Percentiles rank a stretch among this genome's conserved stretches.
phyloP scores from a whole-genome alignment of 2,888 invertebrate genomes.

The Chloroclystis v-ata region DNA sequence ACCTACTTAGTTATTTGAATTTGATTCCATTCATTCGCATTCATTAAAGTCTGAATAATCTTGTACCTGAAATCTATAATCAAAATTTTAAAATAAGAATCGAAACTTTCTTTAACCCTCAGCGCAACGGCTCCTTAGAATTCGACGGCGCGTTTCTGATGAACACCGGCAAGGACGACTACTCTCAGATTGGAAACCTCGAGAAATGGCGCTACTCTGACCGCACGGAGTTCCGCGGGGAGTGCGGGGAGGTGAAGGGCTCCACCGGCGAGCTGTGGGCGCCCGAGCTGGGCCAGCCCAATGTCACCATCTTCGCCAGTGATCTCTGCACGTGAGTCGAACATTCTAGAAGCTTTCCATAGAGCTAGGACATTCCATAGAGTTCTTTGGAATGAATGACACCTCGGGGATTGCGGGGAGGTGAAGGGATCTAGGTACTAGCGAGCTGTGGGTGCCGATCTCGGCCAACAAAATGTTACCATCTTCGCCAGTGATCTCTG shows the following conservation, averaged over 20 bases:
- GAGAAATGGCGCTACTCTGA: constrained; percentile 83
- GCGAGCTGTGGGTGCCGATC: constrained; percentile 85
- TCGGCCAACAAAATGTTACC: constrained; percentile 74
- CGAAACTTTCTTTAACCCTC: no score
- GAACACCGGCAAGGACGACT: constrained; percentile 83
- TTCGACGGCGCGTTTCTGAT: constrained; percentile 89
- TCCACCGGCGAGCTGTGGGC: constrained; percentile 90
- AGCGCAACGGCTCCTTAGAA: constrained; percentile 85
- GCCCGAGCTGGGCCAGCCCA: constrained; percentile 77
- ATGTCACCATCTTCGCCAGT: constrained; percentile 82
- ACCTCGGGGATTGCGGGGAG: constrained; percentile 81
- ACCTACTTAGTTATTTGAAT: no score
- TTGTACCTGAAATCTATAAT: no score
- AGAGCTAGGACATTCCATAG: no score
- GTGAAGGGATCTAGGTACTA: constrained; percentile 88
- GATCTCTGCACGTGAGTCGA: constrained; percentile 87
- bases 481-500: constrained; percentile 89
- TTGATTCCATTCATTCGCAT: no score
- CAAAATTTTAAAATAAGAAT: neutral
- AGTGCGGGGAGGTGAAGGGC: constrained; percentile 84
- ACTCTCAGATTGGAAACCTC: constrained; percentile 82
- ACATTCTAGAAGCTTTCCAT: neutral
- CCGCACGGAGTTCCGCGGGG: constrained; percentile 75
- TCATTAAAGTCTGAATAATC: no score
- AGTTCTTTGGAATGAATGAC: constrained; percentile 78